Evolutionary conservation across 2,113 vertebrate genomes (phyloP), one percentile per base, ranked within the genome.

Genomic region (Tylochromis polylepis): DNA sequence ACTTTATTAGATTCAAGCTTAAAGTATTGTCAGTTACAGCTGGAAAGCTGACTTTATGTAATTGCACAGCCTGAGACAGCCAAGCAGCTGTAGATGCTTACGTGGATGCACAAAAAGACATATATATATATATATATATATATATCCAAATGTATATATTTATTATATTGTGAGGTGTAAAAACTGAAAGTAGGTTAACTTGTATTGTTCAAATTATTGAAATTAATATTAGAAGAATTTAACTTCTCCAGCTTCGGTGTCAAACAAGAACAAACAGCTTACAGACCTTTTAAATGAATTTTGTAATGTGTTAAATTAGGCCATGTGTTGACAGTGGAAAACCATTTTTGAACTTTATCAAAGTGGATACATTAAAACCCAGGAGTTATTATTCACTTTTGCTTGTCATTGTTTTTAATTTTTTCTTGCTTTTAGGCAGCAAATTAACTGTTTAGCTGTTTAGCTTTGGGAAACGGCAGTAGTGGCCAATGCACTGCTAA

Each of bases 1-100:
- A 91, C 92, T 94, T 94, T 89, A 93, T 94, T 93, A 93, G 92
- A 95, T 94, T 86, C 89, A 56, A 88, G 91, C 88, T 90, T 90
- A 85, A 88, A 93, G 91, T 62, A 31, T 87, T 82, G 89, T 67
- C 43, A 51, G 90, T 86, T 93, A 87, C 93, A 94, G 94, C 91
- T 93, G 93, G 87, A 70, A 31, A 82, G 79, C 83, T 90, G 85
- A 90, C 91, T 89, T 92, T 87, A 93, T 84, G 84, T 90, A 93
- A 93, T 92, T 91, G 87, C 62, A 88, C 78, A 88, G 84, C 67
- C 83, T 67, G 65, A 93, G 87, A 91, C 88, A 83, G 65, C 59
- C 78, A 41, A 82, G 46, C 88, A 89, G 20, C 58, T 88, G 79
- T 51, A 83, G 72, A 90, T 72, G 77, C 84, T 85, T 72, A 80